phyloP scores from a whole-genome alignment of 2,888 invertebrate genomes.

The Drosophila diplacantha region DNA sequence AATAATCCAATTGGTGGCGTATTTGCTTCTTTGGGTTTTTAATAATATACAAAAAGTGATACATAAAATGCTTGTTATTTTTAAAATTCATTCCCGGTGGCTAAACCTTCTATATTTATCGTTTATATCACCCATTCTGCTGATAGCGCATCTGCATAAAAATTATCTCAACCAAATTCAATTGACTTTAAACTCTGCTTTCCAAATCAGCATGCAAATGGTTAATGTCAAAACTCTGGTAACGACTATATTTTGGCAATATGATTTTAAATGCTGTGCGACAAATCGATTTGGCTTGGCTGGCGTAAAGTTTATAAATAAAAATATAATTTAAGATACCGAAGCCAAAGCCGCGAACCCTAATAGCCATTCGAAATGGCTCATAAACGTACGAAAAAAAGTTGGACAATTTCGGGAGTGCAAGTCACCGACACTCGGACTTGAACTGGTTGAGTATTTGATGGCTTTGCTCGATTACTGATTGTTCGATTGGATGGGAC shows the following conservation, averaged over 20 bases:
- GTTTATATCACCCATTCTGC: background rate
- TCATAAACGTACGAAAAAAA: constrained; percentile 13
- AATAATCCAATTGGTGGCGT: too few species aligned
- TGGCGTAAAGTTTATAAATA: constrained; percentile 23
- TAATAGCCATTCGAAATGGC: constrained; percentile 23
- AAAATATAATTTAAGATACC: constrained; percentile 25
- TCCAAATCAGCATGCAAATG: constrained; percentile 8
- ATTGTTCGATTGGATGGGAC: constrained; percentile 12
- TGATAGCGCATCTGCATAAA: constrained; percentile 8
- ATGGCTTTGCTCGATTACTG: constrained; percentile 13
- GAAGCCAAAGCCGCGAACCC: background rate
- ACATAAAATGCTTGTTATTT: background rate
- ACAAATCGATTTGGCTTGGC: constrained; percentile 28
- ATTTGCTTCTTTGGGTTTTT: too few species aligned
- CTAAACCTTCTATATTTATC: background rate
- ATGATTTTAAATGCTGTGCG: constrained; percentile 12
- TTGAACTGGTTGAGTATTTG: constrained; percentile 16
- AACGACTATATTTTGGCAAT: constrained; percentile 11
- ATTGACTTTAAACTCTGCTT: constrained; percentile 3
- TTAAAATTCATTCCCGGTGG: background rate
- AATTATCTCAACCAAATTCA: constrained; percentile 1
- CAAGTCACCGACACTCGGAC: constrained; percentile 23
- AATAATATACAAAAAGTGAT: too few species aligned
- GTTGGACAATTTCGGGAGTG: constrained; percentile 20
- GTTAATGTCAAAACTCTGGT: constrained; percentile 2